Evolutionary conservation across 1,140 invertebrate species (phyloP).

Genomic region (Anastrepha ludens): DNA sequence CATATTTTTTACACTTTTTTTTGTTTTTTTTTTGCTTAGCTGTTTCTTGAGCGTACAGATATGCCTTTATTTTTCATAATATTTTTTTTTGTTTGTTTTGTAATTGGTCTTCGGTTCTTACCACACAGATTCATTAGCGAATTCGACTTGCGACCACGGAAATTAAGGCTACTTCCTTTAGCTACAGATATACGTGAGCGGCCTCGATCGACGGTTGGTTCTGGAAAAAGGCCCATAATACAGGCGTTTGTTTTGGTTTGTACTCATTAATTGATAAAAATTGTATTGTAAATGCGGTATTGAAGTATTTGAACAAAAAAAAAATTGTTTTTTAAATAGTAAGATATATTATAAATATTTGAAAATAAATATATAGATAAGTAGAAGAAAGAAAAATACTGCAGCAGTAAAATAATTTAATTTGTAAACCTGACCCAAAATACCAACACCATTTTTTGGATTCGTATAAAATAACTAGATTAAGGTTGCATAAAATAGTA

Average conservation of each 20-base stretch:
- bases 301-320: slow-evolving; percentile 23
- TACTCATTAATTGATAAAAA: slow-evolving; percentile 35
- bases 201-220: slow-evolving; percentile 73
- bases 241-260: slow-evolving; percentile 54
- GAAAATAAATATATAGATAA: neutral
- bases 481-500: neutral
- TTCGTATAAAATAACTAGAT: slow-evolving; percentile 7
- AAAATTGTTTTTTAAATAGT: neutral
- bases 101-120: slow-evolving; percentile 77
- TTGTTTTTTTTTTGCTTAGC: neutral
- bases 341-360: too few species aligned
- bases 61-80: slow-evolving; percentile 4
- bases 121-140: slow-evolving; percentile 94
- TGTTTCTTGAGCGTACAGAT: neutral
- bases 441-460: slow-evolving; percentile 34
- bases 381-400: neutral
- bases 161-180: slow-evolving; percentile 77
- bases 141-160: slow-evolving; percentile 89
- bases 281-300: slow-evolving; percentile 35
- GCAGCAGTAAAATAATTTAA: neutral
- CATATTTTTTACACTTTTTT: neutral
- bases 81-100: slow-evolving; percentile 46
- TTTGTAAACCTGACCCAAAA: neutral
- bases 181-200: slow-evolving; percentile 74
- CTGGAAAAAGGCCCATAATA: slow-evolving; percentile 68